Evolutionary conservation across 2,797 vertebrate species (phyloP).

Genomic region (Fistularia tabacaria): DNA sequence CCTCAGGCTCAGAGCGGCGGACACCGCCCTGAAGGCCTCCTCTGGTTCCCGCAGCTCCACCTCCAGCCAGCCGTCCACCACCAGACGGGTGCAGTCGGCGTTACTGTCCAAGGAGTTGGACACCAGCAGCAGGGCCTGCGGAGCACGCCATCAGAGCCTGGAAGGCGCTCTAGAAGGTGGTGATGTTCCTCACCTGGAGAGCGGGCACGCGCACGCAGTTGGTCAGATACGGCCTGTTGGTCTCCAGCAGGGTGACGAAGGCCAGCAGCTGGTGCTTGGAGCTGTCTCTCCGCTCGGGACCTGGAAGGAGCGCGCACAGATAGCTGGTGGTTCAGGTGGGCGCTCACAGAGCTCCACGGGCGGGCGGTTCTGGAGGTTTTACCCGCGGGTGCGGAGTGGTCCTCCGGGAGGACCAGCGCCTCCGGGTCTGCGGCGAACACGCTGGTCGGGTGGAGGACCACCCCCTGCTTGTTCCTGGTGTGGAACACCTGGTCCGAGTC

Average conservation of each 20-base stretch:
- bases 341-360: neutral
- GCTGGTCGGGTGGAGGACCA: constrained; percentile 87
- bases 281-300: constrained; percentile 66
- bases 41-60: constrained; percentile 65
- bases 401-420: constrained; percentile 68
- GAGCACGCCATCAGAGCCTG: neutral
- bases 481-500: constrained; percentile 95
- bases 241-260: constrained; percentile 91
- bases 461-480: constrained; percentile 85
- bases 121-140: constrained; percentile 83
- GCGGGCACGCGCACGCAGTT: constrained; percentile 85
- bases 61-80: constrained; percentile 88
- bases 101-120: constrained; percentile 84
- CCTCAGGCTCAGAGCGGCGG: constrained; percentile 64
- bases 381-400: constrained; percentile 62
- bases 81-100: constrained; percentile 81
- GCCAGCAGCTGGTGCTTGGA: constrained; percentile 83
- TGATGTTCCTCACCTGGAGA: constrained; percentile 73
- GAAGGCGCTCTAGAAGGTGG: too few species aligned
- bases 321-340: too few species aligned
- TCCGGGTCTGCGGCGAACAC: constrained; percentile 83
- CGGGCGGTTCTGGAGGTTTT: neutral
- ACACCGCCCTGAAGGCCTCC: constrained; percentile 65
- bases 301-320: constrained; percentile 52
- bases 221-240: constrained; percentile 88